Evolutionary conservation across 1,140 invertebrate species (phyloP).

Genomic region (Cotesia chilonis): DNA sequence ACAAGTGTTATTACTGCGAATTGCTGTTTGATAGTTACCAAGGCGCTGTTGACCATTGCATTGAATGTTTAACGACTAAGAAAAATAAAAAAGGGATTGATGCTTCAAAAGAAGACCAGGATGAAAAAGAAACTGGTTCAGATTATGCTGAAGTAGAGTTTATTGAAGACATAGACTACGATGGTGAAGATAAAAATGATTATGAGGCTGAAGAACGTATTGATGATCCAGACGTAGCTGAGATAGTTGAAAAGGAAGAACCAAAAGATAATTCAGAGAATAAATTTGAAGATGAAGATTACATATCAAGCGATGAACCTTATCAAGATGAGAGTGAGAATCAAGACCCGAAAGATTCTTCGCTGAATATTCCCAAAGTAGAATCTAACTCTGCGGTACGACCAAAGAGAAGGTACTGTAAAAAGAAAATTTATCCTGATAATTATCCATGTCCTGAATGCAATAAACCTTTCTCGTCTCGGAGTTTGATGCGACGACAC

Average conservation of each 20-base stretch:
- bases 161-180: neutral
- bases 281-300: constrained; percentile 4
- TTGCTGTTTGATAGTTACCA: constrained; percentile 27
- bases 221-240: no score
- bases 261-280: neutral
- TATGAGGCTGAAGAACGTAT: neutral
- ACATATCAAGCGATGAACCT: no score
- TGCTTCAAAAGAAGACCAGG: neutral
- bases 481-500: constrained; percentile 34
- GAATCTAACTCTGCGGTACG: neutral
- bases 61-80: constrained; percentile 1
- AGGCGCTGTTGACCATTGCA: constrained; percentile 25
- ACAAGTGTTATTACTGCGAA: constrained; percentile 37
- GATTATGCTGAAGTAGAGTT: neutral
- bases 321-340: neutral
- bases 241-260: no score
- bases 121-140: neutral
- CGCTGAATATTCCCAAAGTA: neutral
- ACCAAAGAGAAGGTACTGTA: neutral
- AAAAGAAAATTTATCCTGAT: constrained; percentile 18
- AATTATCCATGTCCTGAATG: constrained; percentile 25
- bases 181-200: neutral
- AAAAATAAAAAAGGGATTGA: no score
- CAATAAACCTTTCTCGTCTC: constrained; percentile 22
- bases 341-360: neutral